Evolutionary conservation across 2,113 vertebrate genomes (phyloP), one percentile per base, ranked within the genome.

Genomic region (Barbus barbus): DNA sequence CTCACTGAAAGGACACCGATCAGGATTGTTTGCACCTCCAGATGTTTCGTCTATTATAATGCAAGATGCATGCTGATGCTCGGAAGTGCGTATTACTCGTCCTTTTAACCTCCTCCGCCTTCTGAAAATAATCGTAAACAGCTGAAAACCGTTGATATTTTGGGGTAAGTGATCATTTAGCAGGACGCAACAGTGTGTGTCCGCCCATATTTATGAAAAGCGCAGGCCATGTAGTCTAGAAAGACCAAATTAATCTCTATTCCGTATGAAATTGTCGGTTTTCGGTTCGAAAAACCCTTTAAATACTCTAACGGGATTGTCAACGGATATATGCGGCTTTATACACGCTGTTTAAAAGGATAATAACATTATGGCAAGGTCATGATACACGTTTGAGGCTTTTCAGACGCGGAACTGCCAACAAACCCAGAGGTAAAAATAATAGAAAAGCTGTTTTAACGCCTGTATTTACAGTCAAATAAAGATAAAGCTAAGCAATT

Each of bases 201-300:
- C 93, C 94, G 94, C 94, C 94, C 94, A 94, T 94, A 90, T 93
- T 90, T 90, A 81, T 90, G 89, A 91, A 88, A 91, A 71, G 46
- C 53, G 90, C 91, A 92, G 93, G 93, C 93, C 92, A 88, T 92
- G 89, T 83, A 86, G 85, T 84, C 87, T 89, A 78, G 58, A 48
- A 46, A 44, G 36, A 48, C 60, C 0, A 9, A 48, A 48, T 28
- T 22, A 1, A 14, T 67, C 60, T 33, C 24, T 38, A 16, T 14
- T 11, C 9, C 75, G 12, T 38, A 2, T 26, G 22, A 24, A 41
- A 18, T 20, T 1, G n/a, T 78, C 61, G 24, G 24, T 41, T 20
- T 41, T 28, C 18, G 20, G 11, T 56, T 14, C 1, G 48, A 56
- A 1, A 12, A 28, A 6, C 7, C 33, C 3, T 9, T 61, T 11